Evolutionary conservation across 2,888 invertebrate genomes (phyloP).

Genomic region (Mellilla xanthometata): DNA sequence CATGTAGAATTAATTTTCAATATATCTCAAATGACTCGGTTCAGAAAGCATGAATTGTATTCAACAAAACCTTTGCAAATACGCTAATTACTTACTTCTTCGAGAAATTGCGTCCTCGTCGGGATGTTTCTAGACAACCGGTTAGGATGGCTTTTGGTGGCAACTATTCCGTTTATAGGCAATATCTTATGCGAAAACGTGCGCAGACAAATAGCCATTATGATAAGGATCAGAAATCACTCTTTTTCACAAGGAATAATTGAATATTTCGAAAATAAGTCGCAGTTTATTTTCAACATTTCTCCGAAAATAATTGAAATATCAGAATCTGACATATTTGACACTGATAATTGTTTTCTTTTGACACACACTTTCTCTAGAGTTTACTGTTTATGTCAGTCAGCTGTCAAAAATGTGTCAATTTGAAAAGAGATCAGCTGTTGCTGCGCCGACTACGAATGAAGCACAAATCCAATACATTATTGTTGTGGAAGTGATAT

Average conservation of each 20-base stretch:
- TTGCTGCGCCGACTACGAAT: too few relatives aligned
- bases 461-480: too few relatives aligned
- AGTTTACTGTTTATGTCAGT: too few relatives aligned
- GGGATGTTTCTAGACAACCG: conserved; percentile 78
- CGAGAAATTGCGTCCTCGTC: conserved; percentile 71
- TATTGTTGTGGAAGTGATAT: too few relatives aligned
- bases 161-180: conserved; percentile 77
- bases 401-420: too few relatives aligned
- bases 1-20: too few relatives aligned
- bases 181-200: conserved; percentile 80
- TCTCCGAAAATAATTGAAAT: conserved; percentile 21
- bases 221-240: conserved; percentile 45
- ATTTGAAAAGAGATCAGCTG: too few relatives aligned
- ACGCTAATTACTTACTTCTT: conserved; percentile 70
- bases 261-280: conserved; percentile 51
- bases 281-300: conserved; percentile 52
- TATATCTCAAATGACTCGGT: background rate
- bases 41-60: background rate
- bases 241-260: conserved; percentile 39
- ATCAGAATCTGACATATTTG: too few relatives aligned
- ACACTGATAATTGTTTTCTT: too few relatives aligned
- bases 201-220: conserved; percentile 83
- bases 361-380: too few relatives aligned
- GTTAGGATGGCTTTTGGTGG: conserved; percentile 77
- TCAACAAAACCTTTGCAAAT: conserved; percentile 4